A percentile compares a stretch with the other conserved stretches of the same genome.
phyloP scores from a whole-genome alignment of 2,888 invertebrate genomes.

The Lottia scabra region DNA sequence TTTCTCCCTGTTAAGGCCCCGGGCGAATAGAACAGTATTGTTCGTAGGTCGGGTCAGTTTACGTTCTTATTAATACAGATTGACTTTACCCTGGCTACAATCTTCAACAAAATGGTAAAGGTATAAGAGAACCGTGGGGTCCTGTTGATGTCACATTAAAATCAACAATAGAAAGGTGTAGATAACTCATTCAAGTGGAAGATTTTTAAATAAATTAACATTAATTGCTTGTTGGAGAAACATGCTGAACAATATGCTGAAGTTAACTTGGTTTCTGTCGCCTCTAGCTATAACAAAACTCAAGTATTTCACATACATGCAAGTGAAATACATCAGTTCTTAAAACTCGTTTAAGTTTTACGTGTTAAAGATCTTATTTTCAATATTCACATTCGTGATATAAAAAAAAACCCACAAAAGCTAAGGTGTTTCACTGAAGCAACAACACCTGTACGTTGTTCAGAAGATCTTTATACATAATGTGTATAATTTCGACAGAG shows the following conservation, averaged over 20 bases:
- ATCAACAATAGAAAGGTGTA: not conserved
- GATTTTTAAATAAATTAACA: conserved; percentile 1
- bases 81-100: not conserved
- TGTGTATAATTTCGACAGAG: too few relatives aligned
- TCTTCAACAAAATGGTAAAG: not conserved
- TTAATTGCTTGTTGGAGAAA: not conserved
- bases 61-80: not conserved
- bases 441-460: too few relatives aligned
- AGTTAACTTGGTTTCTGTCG: not conserved
- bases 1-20: not conserved
- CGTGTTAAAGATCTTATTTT: too few relatives aligned
- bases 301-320: too few relatives aligned
- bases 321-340: too few relatives aligned
- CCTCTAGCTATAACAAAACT: too few relatives aligned
- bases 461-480: too few relatives aligned
- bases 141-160: not conserved
- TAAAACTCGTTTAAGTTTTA: too few relatives aligned
- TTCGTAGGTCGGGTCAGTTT: conserved; percentile 1
- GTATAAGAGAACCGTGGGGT: not conserved
- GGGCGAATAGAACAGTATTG: not conserved
- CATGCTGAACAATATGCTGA: not conserved
- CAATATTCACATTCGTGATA: too few relatives aligned
- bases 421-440: too few relatives aligned
- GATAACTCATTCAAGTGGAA: not conserved
- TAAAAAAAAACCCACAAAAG: too few relatives aligned